Percentiles rank a stretch among this genome's conserved stretches.
Conservation (phyloP, 2,113 vertebrate genomes). For the Antennarius striatus region DNA sequence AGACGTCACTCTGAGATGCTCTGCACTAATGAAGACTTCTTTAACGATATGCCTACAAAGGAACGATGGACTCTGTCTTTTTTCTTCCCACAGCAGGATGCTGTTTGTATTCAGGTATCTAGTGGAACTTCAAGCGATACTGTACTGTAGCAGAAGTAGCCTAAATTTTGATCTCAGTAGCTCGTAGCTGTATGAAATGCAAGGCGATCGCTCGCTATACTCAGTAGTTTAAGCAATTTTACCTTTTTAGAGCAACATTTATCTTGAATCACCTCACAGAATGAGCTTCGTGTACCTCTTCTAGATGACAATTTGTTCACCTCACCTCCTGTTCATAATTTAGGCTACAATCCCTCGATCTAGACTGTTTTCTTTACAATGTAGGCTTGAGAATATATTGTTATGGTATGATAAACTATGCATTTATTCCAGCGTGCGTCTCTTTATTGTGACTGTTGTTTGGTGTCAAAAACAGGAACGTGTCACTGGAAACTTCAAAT, state of each 20-base stretch:
- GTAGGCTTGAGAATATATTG: slow-evolving; percentile 57
- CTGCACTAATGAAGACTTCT: slow-evolving; percentile 39
- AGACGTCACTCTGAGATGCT: not conserved
- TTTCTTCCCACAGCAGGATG: slow-evolving; percentile 29
- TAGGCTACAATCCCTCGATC: slow-evolving; percentile 29
- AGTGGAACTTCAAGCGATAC: slow-evolving; percentile 57
- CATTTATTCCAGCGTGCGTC: slow-evolving; percentile 69
- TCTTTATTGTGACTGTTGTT: slow-evolving; percentile 34
- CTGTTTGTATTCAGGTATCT: slow-evolving; percentile 72
- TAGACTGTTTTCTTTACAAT: slow-evolving; percentile 65
- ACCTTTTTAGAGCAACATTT: slow-evolving; percentile 49
- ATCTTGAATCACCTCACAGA: slow-evolving; percentile 38
- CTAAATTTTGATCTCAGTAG: slow-evolving; percentile 57
- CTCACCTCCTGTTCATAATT: slow-evolving; percentile 50
- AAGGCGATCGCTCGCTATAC: slow-evolving; percentile 41
- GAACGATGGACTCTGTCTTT: slow-evolving; percentile 18
- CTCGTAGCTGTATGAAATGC: slow-evolving; percentile 50
- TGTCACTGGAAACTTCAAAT: not conserved
- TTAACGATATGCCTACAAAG: slow-evolving; percentile 19
- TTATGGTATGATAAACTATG: slow-evolving; percentile 74
- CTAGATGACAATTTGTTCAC: slow-evolving; percentile 33
- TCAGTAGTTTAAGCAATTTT: slow-evolving; percentile 51
- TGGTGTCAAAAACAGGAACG: not conserved
- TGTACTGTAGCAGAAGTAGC: slow-evolving; percentile 66
- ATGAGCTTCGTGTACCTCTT: slow-evolving; percentile 41